A percentile compares a stretch with the other conserved stretches of the same genome.
phyloP scores from a whole-genome alignment of 2,888 invertebrate species.

The Tanytarsus gracilentus region DNA sequence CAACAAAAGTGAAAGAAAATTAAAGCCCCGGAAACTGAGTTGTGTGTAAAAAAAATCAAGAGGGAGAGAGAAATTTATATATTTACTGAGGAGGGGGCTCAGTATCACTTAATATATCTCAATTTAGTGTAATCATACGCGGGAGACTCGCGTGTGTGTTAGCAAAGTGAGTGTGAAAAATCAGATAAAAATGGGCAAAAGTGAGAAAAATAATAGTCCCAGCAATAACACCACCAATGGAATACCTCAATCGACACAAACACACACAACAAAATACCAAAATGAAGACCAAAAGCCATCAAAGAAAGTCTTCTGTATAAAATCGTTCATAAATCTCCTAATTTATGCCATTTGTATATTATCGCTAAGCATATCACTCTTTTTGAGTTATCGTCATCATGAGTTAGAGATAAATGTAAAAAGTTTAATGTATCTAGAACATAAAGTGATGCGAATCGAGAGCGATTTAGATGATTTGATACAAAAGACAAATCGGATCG shows the following conservation, averaged over 20 bases:
- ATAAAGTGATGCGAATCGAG: constrained; percentile 24
- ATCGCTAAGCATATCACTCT: constrained; percentile 27
- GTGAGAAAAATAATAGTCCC: background rate
- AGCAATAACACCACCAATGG: constrained; percentile 1
- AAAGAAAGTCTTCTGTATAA: constrained; percentile 14
- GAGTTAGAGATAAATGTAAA: constrained; percentile 24
- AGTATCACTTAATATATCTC: background rate
- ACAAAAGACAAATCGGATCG: constrained; percentile 9
- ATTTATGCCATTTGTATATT: constrained; percentile 29
- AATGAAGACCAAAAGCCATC: constrained; percentile 25
- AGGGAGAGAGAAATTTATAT: no score
- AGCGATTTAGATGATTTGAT: constrained; percentile 24
- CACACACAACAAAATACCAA: constrained; percentile 21
- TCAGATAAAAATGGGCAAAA: background rate
- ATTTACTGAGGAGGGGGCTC: background rate
- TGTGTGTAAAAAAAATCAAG: no score
- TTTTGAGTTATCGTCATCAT: constrained; percentile 26
- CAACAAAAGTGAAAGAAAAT: constrained; percentile 1
- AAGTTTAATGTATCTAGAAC: constrained; percentile 27
- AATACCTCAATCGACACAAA: constrained; percentile 25
- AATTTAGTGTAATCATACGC: background rate
- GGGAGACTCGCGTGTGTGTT: background rate
- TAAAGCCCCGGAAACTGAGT: background rate
- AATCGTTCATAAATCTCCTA: constrained; percentile 25
- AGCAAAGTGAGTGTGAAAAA: background rate